Conservation (phyloP, 1,140 invertebrate species). For the Heliconius hermathena region DNA sequence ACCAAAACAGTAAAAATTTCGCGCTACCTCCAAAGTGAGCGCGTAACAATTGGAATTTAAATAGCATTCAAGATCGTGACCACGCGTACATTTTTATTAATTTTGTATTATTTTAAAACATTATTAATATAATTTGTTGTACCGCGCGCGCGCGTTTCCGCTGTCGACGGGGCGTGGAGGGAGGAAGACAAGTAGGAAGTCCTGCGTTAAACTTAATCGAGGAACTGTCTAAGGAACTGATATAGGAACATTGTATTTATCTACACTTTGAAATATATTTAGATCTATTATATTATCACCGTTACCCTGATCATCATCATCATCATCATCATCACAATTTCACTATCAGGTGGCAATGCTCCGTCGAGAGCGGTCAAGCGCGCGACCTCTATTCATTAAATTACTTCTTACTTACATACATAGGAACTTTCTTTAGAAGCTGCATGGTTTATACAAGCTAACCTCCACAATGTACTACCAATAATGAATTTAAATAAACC, state of each 20-base stretch:
- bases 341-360: constrained; percentile 54
- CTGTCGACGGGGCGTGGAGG: constrained; percentile 45
- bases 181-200: constrained; percentile 76
- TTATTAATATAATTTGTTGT: constrained; percentile 82
- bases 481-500: constrained; percentile 76
- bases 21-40: constrained; percentile 57
- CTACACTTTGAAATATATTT: constrained; percentile 13
- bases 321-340: constrained; percentile 47
- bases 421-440: constrained; percentile 82
- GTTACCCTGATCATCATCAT: constrained; percentile 61
- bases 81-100: constrained; percentile 76
- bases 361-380: constrained; percentile 52
- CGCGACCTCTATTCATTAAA: constrained; percentile 76
- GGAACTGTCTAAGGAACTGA: constrained; percentile 47
- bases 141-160: constrained; percentile 60
- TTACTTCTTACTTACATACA: constrained; percentile 81
- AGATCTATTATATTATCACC: constrained; percentile 35
- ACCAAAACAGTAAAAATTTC: constrained; percentile 64
- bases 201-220: constrained; percentile 28
- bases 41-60: constrained; percentile 54
- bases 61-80: constrained; percentile 49
- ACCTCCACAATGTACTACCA: constrained; percentile 78
- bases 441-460: constrained; percentile 82
- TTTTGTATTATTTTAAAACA: constrained; percentile 79
- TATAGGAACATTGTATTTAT: constrained; percentile 46